Evolutionary conservation across 2,888 invertebrate genomes (phyloP).

Genomic region (Synergus umbraculus): DNA sequence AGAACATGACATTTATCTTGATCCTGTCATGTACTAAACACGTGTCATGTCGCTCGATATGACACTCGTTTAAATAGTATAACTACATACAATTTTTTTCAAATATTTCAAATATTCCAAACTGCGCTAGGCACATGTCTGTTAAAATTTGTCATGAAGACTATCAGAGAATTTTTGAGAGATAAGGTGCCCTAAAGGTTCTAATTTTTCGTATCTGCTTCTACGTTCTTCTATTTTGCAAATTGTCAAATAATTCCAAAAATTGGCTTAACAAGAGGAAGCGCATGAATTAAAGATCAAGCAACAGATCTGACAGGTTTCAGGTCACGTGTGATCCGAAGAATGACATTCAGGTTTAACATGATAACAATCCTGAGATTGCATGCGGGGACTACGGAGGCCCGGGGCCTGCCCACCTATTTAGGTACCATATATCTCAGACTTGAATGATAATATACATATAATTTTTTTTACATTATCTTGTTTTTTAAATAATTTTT

Average conservation of each 20-base stretch:
- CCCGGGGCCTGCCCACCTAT: too few species aligned
- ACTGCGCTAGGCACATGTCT: neutral
- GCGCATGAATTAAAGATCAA: neutral
- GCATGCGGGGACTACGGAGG: too few species aligned
- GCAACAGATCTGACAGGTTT: neutral
- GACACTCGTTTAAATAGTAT: constrained; percentile 52
- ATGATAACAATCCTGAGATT: neutral
- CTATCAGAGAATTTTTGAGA: neutral
- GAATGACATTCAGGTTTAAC: neutral
- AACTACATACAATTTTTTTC: neutral
- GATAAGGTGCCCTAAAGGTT: neutral
- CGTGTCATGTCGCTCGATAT: constrained; percentile 51
- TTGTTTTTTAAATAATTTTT: neutral
- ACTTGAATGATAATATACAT: too few species aligned
- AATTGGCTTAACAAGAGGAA: neutral
- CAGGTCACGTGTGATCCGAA: constrained; percentile 10
- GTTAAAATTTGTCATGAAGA: neutral
- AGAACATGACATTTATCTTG: neutral
- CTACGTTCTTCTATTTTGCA: neutral
- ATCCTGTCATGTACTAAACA: constrained; percentile 50
- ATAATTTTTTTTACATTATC: neutral
- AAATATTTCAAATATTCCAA: neutral
- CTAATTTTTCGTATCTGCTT: too few species aligned
- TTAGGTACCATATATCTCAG: too few species aligned
- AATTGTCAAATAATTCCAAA: neutral